Percentiles rank a stretch among this genome's conserved stretches.
Evolutionary conservation across 2,888 invertebrate species (phyloP).

Genomic region (Gisinianus flammeolus): DNA sequence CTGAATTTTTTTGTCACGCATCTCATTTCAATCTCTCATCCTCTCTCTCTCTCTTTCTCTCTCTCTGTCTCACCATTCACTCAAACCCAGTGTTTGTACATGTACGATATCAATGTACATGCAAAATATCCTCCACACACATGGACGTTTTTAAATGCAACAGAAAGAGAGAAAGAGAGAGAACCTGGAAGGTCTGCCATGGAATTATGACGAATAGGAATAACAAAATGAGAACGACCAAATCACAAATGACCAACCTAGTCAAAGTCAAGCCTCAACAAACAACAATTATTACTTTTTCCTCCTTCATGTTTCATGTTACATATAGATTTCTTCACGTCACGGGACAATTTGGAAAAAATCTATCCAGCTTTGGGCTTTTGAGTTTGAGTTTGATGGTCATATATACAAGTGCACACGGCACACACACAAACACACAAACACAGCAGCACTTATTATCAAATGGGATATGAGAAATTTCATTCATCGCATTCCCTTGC

Average conservation of each 20-base stretch:
- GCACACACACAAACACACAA: too few relatives aligned
- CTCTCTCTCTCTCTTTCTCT: conserved; percentile 27
- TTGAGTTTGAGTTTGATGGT: too few relatives aligned
- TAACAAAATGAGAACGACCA: too few relatives aligned
- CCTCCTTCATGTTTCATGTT: conserved; percentile 17
- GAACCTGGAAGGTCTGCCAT: conserved; percentile 28
- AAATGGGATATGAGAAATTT: too few relatives aligned
- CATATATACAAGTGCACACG: too few relatives aligned
- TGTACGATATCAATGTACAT: not conserved
- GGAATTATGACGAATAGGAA: conserved; percentile 36
- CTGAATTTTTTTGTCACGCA: conserved; percentile 49
- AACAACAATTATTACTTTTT: conserved; percentile 26
- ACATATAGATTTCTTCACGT: too few relatives aligned
- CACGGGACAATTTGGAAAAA: not conserved
- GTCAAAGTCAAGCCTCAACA: conserved; percentile 27
- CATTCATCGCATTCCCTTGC: too few relatives aligned
- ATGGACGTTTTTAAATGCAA: not conserved
- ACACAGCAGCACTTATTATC: too few relatives aligned
- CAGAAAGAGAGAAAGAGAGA: conserved; percentile 8
- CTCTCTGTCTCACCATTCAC: conserved; percentile 27
- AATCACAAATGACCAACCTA: conserved; percentile 38
- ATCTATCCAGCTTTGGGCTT: too few relatives aligned
- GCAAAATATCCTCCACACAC: not conserved
- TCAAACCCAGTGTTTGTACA: too few relatives aligned
- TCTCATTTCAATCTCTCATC: conserved; percentile 41